Conservation (phyloP, 2,797 vertebrate genomes). For the Aeoliscus strigatus region DNA sequence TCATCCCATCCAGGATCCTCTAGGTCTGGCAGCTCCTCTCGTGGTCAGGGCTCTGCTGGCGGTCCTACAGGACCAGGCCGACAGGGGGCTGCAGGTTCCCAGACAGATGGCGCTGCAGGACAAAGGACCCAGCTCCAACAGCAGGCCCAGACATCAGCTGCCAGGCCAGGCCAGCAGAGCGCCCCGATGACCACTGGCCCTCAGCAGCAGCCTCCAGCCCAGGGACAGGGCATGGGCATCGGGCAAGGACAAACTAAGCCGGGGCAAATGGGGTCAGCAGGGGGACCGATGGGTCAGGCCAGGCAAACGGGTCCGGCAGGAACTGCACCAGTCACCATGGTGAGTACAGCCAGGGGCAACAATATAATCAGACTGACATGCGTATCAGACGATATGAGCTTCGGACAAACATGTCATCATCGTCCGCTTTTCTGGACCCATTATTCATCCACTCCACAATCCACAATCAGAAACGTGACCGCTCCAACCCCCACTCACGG, state of each 20-base stretch:
- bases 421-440: no score
- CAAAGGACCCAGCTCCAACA: conserved; percentile 77
- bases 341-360: conserved; percentile 45
- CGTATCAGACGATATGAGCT: no score
- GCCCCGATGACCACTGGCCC: conserved; percentile 34
- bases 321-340: conserved; percentile 54
- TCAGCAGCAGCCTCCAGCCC: conserved; percentile 63
- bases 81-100: conserved; percentile 64
- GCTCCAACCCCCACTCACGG: no score
- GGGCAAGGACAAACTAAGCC: conserved; percentile 72
- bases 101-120: conserved; percentile 59
- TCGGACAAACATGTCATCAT: no score
- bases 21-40: conserved; percentile 66
- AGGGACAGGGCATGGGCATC: conserved; percentile 63
- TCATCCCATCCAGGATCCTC: conserved; percentile 55
- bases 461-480: no score
- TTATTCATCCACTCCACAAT: no score
- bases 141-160: conserved; percentile 68
- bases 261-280: conserved; percentile 62
- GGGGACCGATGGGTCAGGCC: conserved; percentile 63
- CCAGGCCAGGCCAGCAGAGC: conserved; percentile 66
- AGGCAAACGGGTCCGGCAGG: conserved; percentile 65
- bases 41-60: conserved; percentile 58
- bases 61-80: conserved; percentile 64
- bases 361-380: no score